Evolutionary conservation across 2,888 invertebrate genomes (phyloP), one percentile per base, ranked within the genome.

Genomic region (Acronicta aceris): DNA sequence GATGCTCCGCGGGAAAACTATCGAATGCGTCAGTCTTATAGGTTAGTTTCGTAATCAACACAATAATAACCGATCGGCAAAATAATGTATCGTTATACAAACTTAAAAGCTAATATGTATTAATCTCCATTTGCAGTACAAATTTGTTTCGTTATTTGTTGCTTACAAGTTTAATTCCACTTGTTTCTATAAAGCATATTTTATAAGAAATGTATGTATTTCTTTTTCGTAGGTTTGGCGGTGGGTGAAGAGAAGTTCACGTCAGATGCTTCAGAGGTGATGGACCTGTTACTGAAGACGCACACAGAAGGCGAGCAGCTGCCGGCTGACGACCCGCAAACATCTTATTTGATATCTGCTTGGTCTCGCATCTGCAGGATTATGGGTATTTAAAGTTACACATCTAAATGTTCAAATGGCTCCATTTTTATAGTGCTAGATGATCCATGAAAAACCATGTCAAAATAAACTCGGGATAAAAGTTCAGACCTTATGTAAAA

Each of bases 291-390:
- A 55, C 89, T 99, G 71, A 98, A 98, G 90, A 98, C 98, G 0
- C 98, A 99, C 87, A 96, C 97, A 8, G 98, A 98, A 81, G 97
- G 96, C 71, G 96, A 97, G 21, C 97, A 97, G 81, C 90, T 99
- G 71, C 97, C 98, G 0, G 98, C 98, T 66, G 99, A 99, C 85
- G 99, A 99, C 92, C 99, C 99, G 1, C 99, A 99, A 92, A 98
- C 99, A 25, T 98, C 98, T 12, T 99, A 99, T 92, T 97, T 99
- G 89, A 99, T 99, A 76, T 98, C 99, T 0, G 99, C 99, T 0
- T 99, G 99, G 99, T 99, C 99, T 0, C 96, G 99, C 74, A 99
- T 99, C 91, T 99, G 99, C 94, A 99, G 99, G 92, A 98, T 99
- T 81, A 95, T 99, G 89, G 94, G 95, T 95, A 81, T 72, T 70